These are phyloP conservation scores for Acrocephalus scirpaceus DNA, from an alignment of 2,797 vertebrate genomes.

Conservation along the genomic window DNA sequence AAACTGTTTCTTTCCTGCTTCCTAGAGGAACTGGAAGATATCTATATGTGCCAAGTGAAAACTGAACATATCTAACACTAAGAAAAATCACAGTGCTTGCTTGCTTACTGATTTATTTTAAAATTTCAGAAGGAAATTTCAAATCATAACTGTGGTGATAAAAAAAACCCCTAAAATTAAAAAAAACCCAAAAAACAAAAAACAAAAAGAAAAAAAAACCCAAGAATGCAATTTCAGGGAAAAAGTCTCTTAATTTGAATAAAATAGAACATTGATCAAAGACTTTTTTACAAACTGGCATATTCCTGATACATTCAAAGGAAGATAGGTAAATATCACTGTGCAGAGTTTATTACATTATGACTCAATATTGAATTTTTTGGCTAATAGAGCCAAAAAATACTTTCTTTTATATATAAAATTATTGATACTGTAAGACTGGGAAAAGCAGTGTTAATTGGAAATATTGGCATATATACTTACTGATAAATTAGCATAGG, in stretches of 20 bases:
- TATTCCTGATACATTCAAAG: neutral
- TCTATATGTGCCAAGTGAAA: neutral
- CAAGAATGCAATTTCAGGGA: neutral
- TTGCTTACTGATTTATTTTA: neutral
- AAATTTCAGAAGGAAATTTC: neutral
- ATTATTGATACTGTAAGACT: neutral
- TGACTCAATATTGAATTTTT: neutral
- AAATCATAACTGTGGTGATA: neutral
- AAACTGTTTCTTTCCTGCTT: neutral
- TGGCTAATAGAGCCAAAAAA: neutral
- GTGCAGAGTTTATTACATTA: neutral
- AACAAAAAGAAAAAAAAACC: too few species aligned
- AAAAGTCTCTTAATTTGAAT: neutral
- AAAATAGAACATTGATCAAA: neutral
- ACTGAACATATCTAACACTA: neutral
- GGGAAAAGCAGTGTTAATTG: neutral
- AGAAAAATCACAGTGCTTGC: neutral
- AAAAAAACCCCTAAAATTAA: too few species aligned
- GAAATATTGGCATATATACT: neutral
- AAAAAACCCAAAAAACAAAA: too few species aligned
- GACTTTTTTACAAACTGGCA: neutral
- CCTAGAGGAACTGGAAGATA: neutral
- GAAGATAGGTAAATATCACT: neutral
- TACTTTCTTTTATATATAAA: neutral
- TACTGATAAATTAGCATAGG: neutral